Evolutionary conservation across 2,888 invertebrate species (phyloP).

Genomic region (Nymphalis polychloros): DNA sequence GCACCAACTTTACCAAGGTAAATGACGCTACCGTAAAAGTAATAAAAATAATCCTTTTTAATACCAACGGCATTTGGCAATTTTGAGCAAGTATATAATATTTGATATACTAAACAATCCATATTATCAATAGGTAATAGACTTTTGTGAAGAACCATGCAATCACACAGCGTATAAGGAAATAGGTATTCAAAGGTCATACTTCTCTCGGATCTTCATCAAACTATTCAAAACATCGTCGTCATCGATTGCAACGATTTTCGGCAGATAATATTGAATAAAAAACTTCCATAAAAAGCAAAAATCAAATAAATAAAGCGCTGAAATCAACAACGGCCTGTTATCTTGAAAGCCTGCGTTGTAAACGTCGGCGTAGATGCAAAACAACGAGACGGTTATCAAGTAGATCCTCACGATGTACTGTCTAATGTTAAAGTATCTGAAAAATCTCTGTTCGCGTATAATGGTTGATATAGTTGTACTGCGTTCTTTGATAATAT

Average conservation of each 20-base stretch:
- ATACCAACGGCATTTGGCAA: too few species aligned
- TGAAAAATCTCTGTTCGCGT: slow-evolving; percentile 40
- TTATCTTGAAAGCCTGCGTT: slow-evolving; percentile 67
- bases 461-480: slow-evolving; percentile 24
- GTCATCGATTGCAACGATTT: slow-evolving; percentile 41
- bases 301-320: slow-evolving; percentile 57
- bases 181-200: slow-evolving; percentile 33
- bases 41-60: too few species aligned
- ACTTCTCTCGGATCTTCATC: slow-evolving; percentile 48
- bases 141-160: too few species aligned
- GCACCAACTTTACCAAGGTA: too few species aligned
- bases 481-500: slow-evolving; percentile 32
- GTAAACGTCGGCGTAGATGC: slow-evolving; percentile 59
- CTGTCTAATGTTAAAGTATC: slow-evolving; percentile 48
- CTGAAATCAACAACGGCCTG: slow-evolving; percentile 44
- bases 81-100: too few species aligned
- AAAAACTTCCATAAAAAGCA: slow-evolving; percentile 59
- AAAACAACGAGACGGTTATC: slow-evolving; percentile 53
- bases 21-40: too few species aligned
- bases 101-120: too few species aligned
- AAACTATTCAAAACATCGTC: slow-evolving; percentile 43
- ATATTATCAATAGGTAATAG: too few species aligned
- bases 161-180: too few species aligned
- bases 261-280: slow-evolving; percentile 50
- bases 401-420: slow-evolving; percentile 52